phyloP scores from a whole-genome alignment of 1,140 invertebrate species.

The Oncopodura yosiiana region DNA sequence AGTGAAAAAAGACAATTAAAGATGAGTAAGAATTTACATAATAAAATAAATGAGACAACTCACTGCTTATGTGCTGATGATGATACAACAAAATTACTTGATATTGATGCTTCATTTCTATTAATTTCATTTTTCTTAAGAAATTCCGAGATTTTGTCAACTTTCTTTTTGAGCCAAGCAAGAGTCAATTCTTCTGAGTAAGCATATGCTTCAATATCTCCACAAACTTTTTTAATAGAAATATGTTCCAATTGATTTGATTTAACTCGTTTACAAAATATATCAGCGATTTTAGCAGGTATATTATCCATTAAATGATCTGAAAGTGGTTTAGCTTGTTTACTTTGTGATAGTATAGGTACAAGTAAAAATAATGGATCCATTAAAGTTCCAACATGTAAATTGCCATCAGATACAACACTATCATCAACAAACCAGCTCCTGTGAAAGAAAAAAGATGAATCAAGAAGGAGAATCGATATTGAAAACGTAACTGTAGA shows the following conservation, averaged over 20 bases:
- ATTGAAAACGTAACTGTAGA: not conserved
- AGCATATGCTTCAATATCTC: slow-evolving; percentile 29
- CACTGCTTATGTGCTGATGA: not conserved
- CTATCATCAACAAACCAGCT: slow-evolving; percentile 33
- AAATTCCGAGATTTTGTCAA: slow-evolving; percentile 16
- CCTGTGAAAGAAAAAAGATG: slow-evolving; percentile 8
- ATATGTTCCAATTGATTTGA: slow-evolving; percentile 28
- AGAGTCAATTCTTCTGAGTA: slow-evolving; percentile 30
- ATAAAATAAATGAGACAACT: not conserved
- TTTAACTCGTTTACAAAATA: slow-evolving; percentile 16
- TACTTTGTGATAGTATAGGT: slow-evolving; percentile 25
- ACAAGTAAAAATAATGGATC: slow-evolving; percentile 34
- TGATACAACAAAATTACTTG: slow-evolving; percentile 25
- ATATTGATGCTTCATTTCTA: slow-evolving; percentile 24
- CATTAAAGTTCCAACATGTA: slow-evolving; percentile 25
- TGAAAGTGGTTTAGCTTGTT: slow-evolving; percentile 21
- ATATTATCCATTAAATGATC: slow-evolving; percentile 29
- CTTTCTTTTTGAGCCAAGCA: slow-evolving; percentile 30
- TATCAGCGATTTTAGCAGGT: slow-evolving; percentile 3
- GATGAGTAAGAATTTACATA: not conserved
- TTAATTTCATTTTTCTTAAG: slow-evolving; percentile 17
- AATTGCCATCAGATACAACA: slow-evolving; percentile 34
- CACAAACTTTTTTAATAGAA: slow-evolving; percentile 23
- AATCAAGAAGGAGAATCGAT: not conserved
- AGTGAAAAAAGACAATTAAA: slow-evolving; percentile 3